These are phyloP conservation scores for Macquaria australasica DNA, from an alignment of 2,113 vertebrate species.

Conservation along the genomic window DNA sequence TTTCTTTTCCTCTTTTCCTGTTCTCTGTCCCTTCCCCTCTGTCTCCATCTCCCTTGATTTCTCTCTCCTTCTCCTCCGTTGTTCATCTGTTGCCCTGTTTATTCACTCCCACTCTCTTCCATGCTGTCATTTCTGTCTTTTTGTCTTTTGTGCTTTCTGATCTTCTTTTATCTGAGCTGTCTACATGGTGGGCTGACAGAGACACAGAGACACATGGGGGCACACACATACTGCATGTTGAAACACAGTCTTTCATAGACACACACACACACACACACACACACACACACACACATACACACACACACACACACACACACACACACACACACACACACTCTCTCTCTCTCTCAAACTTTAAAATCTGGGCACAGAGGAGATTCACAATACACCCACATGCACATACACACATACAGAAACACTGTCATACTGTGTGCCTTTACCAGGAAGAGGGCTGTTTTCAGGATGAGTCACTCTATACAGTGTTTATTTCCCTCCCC, in stretches of 20 bases:
- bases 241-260: constrained; percentile 37
- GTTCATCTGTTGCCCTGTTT: constrained; percentile 71
- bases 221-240: constrained; percentile 20
- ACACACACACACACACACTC: constrained; percentile 1
- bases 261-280: background rate
- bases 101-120: constrained; percentile 70
- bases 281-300: constrained; percentile 11
- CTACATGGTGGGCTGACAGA: constrained; percentile 67
- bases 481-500: constrained; percentile 62
- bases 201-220: constrained; percentile 46
- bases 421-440: constrained; percentile 44
- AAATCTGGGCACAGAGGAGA: constrained; percentile 11
- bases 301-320: constrained; percentile 1
- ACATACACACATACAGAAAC: background rate
- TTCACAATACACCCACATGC: constrained; percentile 18
- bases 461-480: constrained; percentile 70
- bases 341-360: constrained; percentile 38
- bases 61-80: constrained; percentile 30
- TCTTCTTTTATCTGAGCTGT: constrained; percentile 72
- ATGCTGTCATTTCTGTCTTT: constrained; percentile 63
- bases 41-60: constrained; percentile 46
- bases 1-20: constrained; percentile 32
- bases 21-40: constrained; percentile 34
- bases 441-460: constrained; percentile 41
- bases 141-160: constrained; percentile 70